phyloP scores from a whole-genome alignment of 2,113 vertebrate species.

The Condylura cristata region DNA sequence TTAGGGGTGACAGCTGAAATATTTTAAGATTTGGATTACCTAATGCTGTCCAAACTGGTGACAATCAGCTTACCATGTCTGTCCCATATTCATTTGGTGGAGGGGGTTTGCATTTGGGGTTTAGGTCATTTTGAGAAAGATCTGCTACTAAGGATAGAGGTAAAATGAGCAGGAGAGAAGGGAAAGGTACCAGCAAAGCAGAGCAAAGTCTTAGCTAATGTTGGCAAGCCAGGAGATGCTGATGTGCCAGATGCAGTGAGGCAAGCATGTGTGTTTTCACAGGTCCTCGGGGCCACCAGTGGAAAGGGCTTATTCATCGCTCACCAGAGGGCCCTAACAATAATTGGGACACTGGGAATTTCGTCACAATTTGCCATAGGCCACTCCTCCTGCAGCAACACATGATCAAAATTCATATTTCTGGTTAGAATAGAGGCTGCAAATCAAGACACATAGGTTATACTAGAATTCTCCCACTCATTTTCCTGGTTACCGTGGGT shows the following conservation, averaged over 20 bases:
- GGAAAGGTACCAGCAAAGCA: not conserved
- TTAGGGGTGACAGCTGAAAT: too few relatives aligned
- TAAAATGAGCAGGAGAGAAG: conserved; percentile 31
- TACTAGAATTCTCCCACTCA: not conserved
- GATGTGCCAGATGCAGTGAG: not conserved
- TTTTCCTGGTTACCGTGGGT: not conserved
- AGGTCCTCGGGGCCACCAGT: not conserved
- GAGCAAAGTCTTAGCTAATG: not conserved
- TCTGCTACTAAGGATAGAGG: not conserved
- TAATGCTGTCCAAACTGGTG: not conserved
- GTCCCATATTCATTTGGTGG: not conserved
- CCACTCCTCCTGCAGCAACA: not conserved
- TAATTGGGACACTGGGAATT: not conserved
- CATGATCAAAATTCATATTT: not conserved
- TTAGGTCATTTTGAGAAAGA: conserved; percentile 24
- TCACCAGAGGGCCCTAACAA: not conserved
- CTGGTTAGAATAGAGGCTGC: not conserved
- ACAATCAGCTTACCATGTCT: not conserved
- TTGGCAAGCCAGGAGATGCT: not conserved
- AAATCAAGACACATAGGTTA: not conserved
- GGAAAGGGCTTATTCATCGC: not conserved
- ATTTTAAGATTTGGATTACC: not conserved
- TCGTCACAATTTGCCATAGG: not conserved
- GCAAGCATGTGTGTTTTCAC: not conserved
- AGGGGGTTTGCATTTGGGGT: not conserved